Evolutionary conservation across 2,113 vertebrate species (phyloP), one percentile per base, ranked within the genome.

Genomic region (Labeo catla): DNA sequence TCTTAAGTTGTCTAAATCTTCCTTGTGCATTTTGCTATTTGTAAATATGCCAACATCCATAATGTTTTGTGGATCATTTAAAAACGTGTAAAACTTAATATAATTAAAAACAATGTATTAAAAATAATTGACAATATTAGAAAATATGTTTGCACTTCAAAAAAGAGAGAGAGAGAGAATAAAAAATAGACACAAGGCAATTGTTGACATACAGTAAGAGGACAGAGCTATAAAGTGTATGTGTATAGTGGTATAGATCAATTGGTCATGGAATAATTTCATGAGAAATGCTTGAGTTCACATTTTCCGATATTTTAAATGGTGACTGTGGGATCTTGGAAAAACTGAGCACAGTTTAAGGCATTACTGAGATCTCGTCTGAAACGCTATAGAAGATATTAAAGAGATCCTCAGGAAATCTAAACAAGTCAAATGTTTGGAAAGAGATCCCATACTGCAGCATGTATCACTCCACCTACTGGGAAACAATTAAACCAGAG

Each of bases 401-500:
- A 52, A 28, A 23, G 0, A 76, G 13, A 54, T 54, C 13, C 4
- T 34, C 23, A 9, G 7, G 23, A 63, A 15, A 80, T 80, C 36
- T 54, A 50, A 77, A 76, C 13, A 13, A 8, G 23, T 76, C 47
- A 76, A 16, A 23, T 52, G 23, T 54, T 77, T 34, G 13, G 49
- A 77, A 50, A 54, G 13, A 36, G 12, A 54, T 34, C 28, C 13
- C 15, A 36, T 36, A 19, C 49, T 34, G 50, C 76, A 77, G 23
- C 13, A 54, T 77, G 4, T 15, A 76, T 49, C n/a, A 49, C n/a
- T 76, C 21, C 65, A 83, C 65, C 23, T n/a, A 83, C 47, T 83
- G 47, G 49, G 68, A 73, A 84, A 74, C 83, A 89, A 85, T 90
- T 87, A 88, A 88, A 52, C 49, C 66, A 43, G 50, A n/a, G 79